Percentiles rank a stretch among this genome's conserved stretches.
These are phyloP conservation scores for Hippasteria phrygiana DNA, from an alignment of 53 echinoderm and acorn worm species.

Conservation along the genomic window DNA sequence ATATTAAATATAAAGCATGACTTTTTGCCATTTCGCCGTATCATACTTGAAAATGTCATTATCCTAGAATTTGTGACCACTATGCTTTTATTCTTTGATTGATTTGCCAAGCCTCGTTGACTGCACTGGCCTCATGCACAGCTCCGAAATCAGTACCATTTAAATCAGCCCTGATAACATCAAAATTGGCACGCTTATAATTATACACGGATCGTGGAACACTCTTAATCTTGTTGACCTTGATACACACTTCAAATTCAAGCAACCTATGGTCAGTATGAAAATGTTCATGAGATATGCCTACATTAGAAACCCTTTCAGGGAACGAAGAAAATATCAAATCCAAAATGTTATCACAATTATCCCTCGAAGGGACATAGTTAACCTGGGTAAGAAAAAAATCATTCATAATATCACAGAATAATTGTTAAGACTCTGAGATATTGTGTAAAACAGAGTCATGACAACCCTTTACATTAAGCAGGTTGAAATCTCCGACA, in stretches of 20 bases:
- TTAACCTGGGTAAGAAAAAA: neutral
- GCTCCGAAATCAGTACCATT: too few relatives aligned
- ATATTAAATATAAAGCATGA: too few relatives aligned
- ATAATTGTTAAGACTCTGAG: neutral
- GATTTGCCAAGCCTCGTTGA: too few relatives aligned
- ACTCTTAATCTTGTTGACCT: neutral
- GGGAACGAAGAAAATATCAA: neutral
- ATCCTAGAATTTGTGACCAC: too few relatives aligned
- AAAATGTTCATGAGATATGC: neutral
- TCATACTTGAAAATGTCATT: too few relatives aligned
- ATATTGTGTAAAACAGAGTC: neutral
- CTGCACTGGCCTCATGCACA: too few relatives aligned
- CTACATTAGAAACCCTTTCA: neutral
- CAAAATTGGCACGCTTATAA: neutral
- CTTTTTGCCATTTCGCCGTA: too few relatives aligned
- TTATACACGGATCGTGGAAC: neutral
- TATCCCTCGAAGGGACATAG: neutral
- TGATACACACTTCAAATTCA: neutral
- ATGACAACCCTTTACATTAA: neutral
- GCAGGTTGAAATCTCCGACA: neutral
- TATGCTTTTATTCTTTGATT: too few relatives aligned
- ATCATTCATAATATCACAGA: neutral
- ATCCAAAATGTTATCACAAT: neutral
- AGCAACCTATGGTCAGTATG: conserved; percentile 7
- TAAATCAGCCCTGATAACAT: neutral